Evolutionary conservation across 2,888 invertebrate genomes (phyloP), one percentile per base, ranked within the genome.

Genomic region (Heliconius ismenius): DNA sequence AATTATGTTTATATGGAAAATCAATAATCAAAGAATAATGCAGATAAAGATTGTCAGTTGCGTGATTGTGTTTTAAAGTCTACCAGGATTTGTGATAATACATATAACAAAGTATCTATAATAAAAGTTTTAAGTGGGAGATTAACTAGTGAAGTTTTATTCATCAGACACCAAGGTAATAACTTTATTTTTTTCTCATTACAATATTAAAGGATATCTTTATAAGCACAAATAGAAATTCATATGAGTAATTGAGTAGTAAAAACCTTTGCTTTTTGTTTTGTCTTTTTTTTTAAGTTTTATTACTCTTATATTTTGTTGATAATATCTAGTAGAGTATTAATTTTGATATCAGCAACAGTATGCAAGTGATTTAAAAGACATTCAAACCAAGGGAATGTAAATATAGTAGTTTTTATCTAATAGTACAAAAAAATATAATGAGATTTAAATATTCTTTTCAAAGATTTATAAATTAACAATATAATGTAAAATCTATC

Each of bases 61-160:
- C 91, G 95, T 95, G 95, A 95, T 95, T 95, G 95, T 94, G 94
- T 94, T 93, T 95, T 95, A 95, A 95, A 95, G 95, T 95, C 95
- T 95, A 96, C 95, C 95, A 95, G 95, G 95, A 95, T 95, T 95
- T 96, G 96, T 96, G 96, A 96, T 96, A 95, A 95, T 95, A 95
- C 95, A 95, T 95, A 95, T 95, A 95, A 95, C 95, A 95, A 95
- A 94, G 91, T 94, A 93, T 92, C 92, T 93, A 92, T 94, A 94
- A 94, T 94, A 94, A 94, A 94, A 94, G 93, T 93, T 94, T 94
- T 93, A 94, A 94, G 94, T 94, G 94, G 94, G 93, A 94, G 94
- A 93, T 92, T 90, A 92, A 87, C 83, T 85, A 90, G 90, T 91
- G 94, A 91, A 92, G 94, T 94, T 94, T 94, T 93, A 94, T 94